These are phyloP conservation scores for Fratercula arctica DNA, from an alignment of 2,797 vertebrate species.

Conservation along the genomic window DNA sequence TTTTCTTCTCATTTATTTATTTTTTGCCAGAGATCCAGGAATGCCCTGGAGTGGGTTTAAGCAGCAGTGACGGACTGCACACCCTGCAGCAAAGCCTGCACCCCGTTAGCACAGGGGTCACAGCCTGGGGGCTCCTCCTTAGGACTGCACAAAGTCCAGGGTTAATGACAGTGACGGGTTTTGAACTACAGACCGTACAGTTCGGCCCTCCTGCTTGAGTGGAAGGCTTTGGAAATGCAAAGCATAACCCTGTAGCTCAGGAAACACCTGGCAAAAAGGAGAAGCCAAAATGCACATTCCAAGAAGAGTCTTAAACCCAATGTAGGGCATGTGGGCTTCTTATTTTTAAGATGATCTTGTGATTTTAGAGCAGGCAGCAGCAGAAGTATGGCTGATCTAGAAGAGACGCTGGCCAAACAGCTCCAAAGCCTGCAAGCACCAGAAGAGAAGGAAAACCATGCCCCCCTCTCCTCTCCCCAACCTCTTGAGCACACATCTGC, in stretches of 20 bases:
- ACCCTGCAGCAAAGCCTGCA: background rate
- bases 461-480: fast-evolving
- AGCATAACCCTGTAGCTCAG: background rate
- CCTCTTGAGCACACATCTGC: background rate
- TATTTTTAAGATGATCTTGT: background rate
- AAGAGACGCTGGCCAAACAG: background rate
- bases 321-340: background rate
- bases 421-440: background rate
- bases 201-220: background rate
- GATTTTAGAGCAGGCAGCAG: background rate
- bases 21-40: background rate
- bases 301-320: background rate
- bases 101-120: background rate
- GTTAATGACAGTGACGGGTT: background rate
- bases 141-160: background rate
- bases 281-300: background rate
- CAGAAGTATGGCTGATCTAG: background rate
- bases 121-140: background rate
- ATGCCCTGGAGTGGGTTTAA: background rate
- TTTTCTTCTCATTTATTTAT: background rate
- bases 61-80: background rate
- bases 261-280: background rate
- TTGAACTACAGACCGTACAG: background rate
- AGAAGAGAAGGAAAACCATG: background rate
- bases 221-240: background rate